Evolutionary conservation across 2,888 invertebrate genomes (phyloP).

Genomic region (Drosophila kokeensis): DNA sequence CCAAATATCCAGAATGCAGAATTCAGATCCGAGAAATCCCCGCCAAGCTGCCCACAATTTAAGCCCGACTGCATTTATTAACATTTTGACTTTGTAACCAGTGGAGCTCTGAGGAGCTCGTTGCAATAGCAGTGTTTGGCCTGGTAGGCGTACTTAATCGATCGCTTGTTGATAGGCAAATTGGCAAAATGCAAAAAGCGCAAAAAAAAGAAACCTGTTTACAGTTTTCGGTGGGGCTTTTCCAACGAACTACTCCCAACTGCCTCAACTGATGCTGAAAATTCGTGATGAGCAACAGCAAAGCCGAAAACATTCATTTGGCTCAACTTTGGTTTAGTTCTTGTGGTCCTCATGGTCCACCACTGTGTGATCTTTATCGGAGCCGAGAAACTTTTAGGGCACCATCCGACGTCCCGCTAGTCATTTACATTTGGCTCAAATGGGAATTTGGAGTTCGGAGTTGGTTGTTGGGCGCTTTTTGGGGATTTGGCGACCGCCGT

Average conservation of each 20-base stretch:
- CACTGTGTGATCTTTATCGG: conserved; percentile 75
- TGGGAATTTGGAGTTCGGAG: conserved; percentile 56
- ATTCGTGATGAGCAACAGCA: conserved; percentile 77
- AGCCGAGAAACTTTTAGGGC: conserved; percentile 69
- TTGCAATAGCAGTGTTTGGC: conserved; percentile 35
- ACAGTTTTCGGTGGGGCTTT: conserved; percentile 39
- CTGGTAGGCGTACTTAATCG: conserved; percentile 78
- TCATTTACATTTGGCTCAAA: conserved; percentile 76
- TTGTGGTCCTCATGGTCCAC: conserved; percentile 47
- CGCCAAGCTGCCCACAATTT: conserved; percentile 39
- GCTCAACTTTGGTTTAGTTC: conserved; percentile 60
- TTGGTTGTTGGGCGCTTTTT: conserved; percentile 19
- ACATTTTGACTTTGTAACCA: conserved; percentile 82
- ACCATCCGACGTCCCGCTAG: conserved; percentile 62
- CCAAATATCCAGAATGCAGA: conserved; percentile 9
- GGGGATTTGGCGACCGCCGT: conserved; percentile 37
- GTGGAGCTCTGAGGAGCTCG: conserved; percentile 30
- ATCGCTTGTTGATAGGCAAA: conserved; percentile 83
- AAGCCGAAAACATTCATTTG: conserved; percentile 44
- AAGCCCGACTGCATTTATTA: conserved; percentile 75
- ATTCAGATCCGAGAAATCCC: conserved; percentile 20
- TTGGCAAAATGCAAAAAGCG: conserved; percentile 73
- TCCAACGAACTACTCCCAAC: conserved; percentile 44
- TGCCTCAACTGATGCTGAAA: conserved; percentile 54
- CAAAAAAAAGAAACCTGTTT: conserved; percentile 76